These are phyloP conservation scores for Actinopyga echinites DNA, from an alignment of 53 echinoderm and acorn worm species.

Conservation along the genomic window DNA sequence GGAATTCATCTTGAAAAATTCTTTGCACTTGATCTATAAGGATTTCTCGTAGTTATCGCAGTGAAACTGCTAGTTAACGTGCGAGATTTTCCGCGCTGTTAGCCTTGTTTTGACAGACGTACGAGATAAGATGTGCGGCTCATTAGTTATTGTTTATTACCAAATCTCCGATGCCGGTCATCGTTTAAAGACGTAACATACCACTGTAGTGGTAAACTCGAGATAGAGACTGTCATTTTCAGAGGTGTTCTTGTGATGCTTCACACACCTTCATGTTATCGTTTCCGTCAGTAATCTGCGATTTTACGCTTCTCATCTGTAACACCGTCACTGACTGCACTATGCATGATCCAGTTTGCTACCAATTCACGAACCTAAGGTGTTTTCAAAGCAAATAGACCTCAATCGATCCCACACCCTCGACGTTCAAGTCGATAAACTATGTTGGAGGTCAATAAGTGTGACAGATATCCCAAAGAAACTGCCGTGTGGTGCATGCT, in stretches of 20 bases:
- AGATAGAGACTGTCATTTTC: neutral
- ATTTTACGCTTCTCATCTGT: neutral
- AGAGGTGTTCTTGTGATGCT: neutral
- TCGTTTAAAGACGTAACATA: conserved; percentile 24
- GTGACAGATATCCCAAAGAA: no score
- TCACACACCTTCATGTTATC: conserved; percentile 3
- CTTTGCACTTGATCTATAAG: no score
- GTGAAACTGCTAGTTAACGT: no score
- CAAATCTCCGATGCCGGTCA: conserved; percentile 1
- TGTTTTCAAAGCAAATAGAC: conserved; percentile 22
- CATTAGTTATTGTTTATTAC: conserved; percentile 28
- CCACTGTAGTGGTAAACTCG: neutral
- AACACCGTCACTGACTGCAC: conserved; percentile 1
- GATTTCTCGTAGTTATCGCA: no score
- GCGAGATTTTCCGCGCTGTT: conserved; percentile 5
- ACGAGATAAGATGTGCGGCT: conserved; percentile 24
- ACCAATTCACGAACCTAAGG: neutral
- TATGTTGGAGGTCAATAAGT: conserved; percentile 21
- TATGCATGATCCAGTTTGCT: neutral
- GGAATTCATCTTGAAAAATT: no score
- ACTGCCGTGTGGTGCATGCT: no score
- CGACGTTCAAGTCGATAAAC: neutral
- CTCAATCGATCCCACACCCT: conserved; percentile 8
- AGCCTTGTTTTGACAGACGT: conserved; percentile 14
- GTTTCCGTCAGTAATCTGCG: conserved; percentile 3